Percentiles rank a stretch among this genome's conserved stretches.
phyloP scores from a whole-genome alignment of 2,797 vertebrate genomes.

The Sebastes paucispinis region DNA sequence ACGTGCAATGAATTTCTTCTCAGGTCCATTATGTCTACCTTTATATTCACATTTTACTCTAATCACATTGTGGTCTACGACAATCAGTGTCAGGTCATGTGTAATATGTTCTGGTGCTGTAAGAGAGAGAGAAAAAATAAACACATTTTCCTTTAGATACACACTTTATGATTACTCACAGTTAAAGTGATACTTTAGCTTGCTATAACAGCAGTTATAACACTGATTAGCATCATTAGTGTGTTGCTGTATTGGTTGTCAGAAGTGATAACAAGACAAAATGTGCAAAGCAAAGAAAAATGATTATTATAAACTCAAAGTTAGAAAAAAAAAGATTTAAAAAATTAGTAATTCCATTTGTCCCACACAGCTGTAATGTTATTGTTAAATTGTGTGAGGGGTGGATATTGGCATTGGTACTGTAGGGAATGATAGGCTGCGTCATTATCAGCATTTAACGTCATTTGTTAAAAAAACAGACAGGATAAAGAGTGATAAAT shows the following conservation, averaged over 20 bases:
- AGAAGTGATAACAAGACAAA: no score
- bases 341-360: no score
- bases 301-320: no score
- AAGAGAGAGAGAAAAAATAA: not conserved
- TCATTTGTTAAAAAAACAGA: not conserved
- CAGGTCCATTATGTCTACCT: fast-evolving
- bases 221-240: not conserved
- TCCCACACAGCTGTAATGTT: no score
- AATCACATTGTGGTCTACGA: conserved; percentile 10
- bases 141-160: not conserved
- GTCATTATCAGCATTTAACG: not conserved
- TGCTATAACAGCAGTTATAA: not conserved
- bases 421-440: not conserved
- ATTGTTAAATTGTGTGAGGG: no score
- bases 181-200: not conserved
- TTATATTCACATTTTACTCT: fast-evolving
- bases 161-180: not conserved
- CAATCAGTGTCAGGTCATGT: fast-evolving
- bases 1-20: fast-evolving
- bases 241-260: no score
- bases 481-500: not conserved
- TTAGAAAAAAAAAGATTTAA: no score
- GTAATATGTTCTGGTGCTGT: fast-evolving
- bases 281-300: no score
- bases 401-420: no score